Base-by-base conservation (phyloP, 2,113 vertebrate genomes). In the Triplophysa rosa region DNA sequence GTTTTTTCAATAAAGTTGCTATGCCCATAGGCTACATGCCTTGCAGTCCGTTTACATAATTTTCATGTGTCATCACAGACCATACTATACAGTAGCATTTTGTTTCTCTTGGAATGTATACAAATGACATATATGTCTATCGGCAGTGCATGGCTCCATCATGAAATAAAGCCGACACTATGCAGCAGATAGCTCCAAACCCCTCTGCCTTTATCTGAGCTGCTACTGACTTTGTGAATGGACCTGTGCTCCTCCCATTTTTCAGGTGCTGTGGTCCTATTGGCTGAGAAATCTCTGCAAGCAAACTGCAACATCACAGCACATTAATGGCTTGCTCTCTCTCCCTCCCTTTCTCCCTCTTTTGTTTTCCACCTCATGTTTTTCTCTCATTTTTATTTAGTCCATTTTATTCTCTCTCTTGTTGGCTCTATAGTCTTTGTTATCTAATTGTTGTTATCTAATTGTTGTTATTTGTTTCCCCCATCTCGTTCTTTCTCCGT, bases 231-330 rank as follows among this genome's bases (percentile, higher is more conserved):
- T 84, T 87, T 85, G 83, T 87, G 85, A 85, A 87, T 87, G 85
- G 76, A 83, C 66, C 65, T 74, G 23, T 77, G 73, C 79, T 74
- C 81, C 83, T 79, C 85, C 81, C 77, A 78, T 65, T 61, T 68
- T 77, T 80, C 81, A 84, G 81, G 77, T 81, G 69, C 83, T 81
- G 47, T 33, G 4, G 59, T 88, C 61, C 78, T 83, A 84, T 87
- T 85, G 86, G 85, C 80, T 82, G 87, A 86, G 33, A 80, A 82
- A 85, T 85, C 85, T 89, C 85, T 87, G 86, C 87, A 83, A 86
- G 83, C 86, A 83, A 86, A 75, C 85, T 87, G 86, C 80, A 84
- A 83, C 73, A 81, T 86, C 83, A 88, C 69, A 65, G 79, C 77
- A 72, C 87, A 86, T 84, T 88, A 84, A 86, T 85, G 71, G 59